Evolutionary conservation across 1,140 invertebrate species (phyloP), one percentile per base, ranked within the genome.

Genomic region (Neodiprion fabricii): DNA sequence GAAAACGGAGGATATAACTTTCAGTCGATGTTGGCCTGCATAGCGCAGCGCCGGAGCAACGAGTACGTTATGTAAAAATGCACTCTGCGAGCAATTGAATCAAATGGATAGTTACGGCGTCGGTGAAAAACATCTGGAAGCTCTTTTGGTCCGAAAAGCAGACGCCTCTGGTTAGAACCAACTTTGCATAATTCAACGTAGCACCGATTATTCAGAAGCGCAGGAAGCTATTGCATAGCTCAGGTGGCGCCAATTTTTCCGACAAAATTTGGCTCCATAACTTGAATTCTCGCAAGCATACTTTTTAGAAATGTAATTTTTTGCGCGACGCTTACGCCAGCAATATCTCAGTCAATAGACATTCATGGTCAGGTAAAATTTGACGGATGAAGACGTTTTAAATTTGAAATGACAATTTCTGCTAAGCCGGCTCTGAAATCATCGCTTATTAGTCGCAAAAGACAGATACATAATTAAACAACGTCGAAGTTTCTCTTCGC

Each of bases 191-290:
- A 61, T 61, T 12, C 53, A 61, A 17, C 53, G n/a, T 61, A 61
- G 53, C 53, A 61, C n/a, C n/a, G 53, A 61, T 61, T 61, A 61
- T 61, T 61, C 53, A 61, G 11, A 61, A 14, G n/a, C 53, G n/a
- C 11, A 17, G 4, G 9, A 9, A 9, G n/a, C 11, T 17, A 17
- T 61, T 61, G 53, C 28, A 40, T 40, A 40, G 28, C 28, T 40
- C 28, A 40, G 28, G 28, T 40, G 28, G 28, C 5, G 28, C 28
- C 28, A 40, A 40, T 40, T 40, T 40, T 40, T 40, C 28, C 28
- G 28, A 40, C 28, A 40, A 40, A 40, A 40, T 40, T 40, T 40
- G 28, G 28, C 5, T 40, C 1, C 1, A 40, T 5, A 40, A 40
- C 28, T 40, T 40, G 28, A 40, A 40, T 40, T 40, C 28, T 2